Evolutionary conservation across 2,888 invertebrate species (phyloP), one percentile per base, ranked within the genome.

Genomic region (Shargacucullia verbasci): DNA sequence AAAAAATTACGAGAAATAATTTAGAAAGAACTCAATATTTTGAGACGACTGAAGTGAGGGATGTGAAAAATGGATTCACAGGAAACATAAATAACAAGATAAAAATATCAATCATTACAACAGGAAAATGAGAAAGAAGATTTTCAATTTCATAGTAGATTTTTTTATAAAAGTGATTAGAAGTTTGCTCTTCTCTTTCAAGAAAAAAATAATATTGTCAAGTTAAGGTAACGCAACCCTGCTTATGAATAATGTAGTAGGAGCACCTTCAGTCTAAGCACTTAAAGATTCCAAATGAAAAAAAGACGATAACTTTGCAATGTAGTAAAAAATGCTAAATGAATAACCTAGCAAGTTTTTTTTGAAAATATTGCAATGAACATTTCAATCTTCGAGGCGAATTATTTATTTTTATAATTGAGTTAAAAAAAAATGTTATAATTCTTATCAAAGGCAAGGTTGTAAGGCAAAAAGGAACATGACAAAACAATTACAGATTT

Each of bases 161-260:
- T 57, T 57, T 63, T 40, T 29, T 62, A 62, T 56, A 62, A 66
- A 66, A 47, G 47, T 69, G 25, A 27, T 69, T 63, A 61, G 56
- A 39, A 27, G 47, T n/a, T 38, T 54, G 31, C 20, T 49, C 59
- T 62, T 59, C 40, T 61, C 57, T 56, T 63, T 53, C 39, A 47
- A 33, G 13, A 55, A 64, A 69, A 62, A 58, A 62, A 71, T 49
- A 63, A 65, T 69, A 70, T 59, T 50, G 35, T 38, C 13, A 55
- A 56, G 60, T 68, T 58, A 55, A 64, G 70, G 55, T 70, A 70
- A 61, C 63, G 49, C 52, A 67, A 65, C 73, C 60, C 62, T 41
- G 47, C 57, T 76, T 55, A 64, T 75, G 76, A 73, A 75, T 75
- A 73, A 75, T 75, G 62, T 70, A 75, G 70, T 40, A 76, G 58